Base-by-base conservation (phyloP, 2,113 vertebrate genomes). In the Dipodomys merriami region DNA sequence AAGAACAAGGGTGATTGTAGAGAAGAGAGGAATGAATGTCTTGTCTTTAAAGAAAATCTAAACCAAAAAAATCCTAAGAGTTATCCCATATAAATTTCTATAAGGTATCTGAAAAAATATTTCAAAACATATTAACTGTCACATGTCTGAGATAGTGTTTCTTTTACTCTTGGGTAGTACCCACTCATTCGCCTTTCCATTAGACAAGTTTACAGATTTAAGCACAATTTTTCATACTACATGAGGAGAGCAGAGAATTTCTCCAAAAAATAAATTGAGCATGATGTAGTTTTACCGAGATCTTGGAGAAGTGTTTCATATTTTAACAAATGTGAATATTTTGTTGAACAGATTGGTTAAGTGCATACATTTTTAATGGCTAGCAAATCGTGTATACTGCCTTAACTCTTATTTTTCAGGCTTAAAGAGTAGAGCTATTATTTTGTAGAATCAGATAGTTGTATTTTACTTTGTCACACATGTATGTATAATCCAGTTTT, bases 261-360 rank as follows among this genome's bases (percentile, higher is more conserved):
- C 12, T 88, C 71, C 71, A 33, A 57, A 80, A 30, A 60, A 46
- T n/a, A 93, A 73, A 88, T 78, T 82, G 25, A 82, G 49, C 27
- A 93, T 16, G 39, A 81, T 33, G 3, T 30, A 62, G 44, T 85
- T 90, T 85, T 84, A 57, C 39, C 87, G 77, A 64, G 64, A 65
- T 87, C 22, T 68, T 65, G 71, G 46, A 60, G 18, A 88, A 71
- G 53, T 81, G 25, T 69, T 72, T 76, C 62, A 44, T 60, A 44
- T 60, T 76, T 60, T 83, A 84, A 33, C 62, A 86, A 95, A 25
- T 62, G 85, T 67, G 65, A 69, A 57, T 93, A 67, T 87, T 85
- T 83, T 80, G 25, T 73, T 22, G 60, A 60, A 49, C 53, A 79
- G 35, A n/a, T 65, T 39, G 39, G 5, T 39, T 76, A 77, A 80